Evolutionary conservation across 2,797 vertebrate genomes (phyloP), one percentile per base, ranked within the genome.

Genomic region (Tokudaia tokunoshimensis): DNA sequence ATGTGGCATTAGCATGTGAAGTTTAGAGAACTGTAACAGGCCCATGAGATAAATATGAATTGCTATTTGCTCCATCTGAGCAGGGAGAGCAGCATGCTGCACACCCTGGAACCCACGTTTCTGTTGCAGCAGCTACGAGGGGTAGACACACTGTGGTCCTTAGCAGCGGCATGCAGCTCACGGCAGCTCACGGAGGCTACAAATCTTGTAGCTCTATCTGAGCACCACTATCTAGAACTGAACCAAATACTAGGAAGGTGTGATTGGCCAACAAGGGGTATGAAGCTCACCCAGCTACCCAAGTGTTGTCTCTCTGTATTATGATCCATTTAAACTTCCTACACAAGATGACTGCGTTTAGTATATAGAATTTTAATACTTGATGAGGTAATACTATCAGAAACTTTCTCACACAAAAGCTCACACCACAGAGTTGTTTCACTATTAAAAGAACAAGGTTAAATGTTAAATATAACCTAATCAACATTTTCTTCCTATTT

Each of bases 401-500:
- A 67, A 41, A 31, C 19, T 19, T 92, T 74, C 47, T 31, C 44
- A 86, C 61, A 50, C 2, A 91, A 80, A 87, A 34, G 50, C 31
- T 47, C 24, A 17, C 1, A 72, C 17, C 52, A 95, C 3, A 89
- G 17, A 75, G 76, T 14, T 79, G n/a, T 59, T 80, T 50, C 5
- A 57, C 70, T 79, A 34, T 80, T 79, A 79, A 78, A 70, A 29
- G 10, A 50, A 55, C 74, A 92, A 61, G 13, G 29, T 19, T 98
- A 98, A 98, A 98, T 97, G 98, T 98, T 98, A 95, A 98, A 98
- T 97, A 97, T 98, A 97, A 97, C 98, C 97, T 97, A 96, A 97
- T 98, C 97, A 97, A 96, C 97, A 98, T 97, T 93, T 95, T 97
- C 96, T 98, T 98, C 98, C 98, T 98, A 98, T 98, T 98, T 98